These are phyloP conservation scores for Pantala flavescens DNA, from an alignment of 1,140 invertebrate species.

Conservation along the genomic window DNA sequence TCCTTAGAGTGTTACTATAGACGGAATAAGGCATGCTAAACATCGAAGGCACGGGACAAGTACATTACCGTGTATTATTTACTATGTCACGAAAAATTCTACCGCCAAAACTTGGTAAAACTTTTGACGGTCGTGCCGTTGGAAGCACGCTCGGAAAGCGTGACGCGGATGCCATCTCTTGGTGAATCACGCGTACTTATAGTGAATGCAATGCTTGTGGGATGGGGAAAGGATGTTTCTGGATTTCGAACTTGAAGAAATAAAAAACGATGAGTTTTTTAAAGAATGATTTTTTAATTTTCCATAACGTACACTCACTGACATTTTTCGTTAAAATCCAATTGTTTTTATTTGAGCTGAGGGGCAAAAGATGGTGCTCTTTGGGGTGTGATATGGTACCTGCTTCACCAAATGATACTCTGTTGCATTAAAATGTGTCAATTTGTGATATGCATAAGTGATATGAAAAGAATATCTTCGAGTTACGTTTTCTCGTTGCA, in stretches of 20 bases:
- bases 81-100: too few species aligned
- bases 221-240: neutral
- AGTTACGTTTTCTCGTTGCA: neutral
- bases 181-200: neutral
- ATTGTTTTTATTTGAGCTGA: neutral
- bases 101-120: too few species aligned
- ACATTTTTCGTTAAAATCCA: neutral
- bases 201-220: neutral
- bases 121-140: too few species aligned
- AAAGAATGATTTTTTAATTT: constrained; percentile 11
- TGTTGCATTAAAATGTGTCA: neutral
- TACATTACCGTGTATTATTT: too few species aligned
- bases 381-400: neutral
- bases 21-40: too few species aligned
- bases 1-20: too few species aligned
- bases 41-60: too few species aligned
- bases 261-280: neutral
- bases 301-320: constrained; percentile 8
- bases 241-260: neutral
- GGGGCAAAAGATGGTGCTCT: neutral
- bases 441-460: constrained; percentile 3
- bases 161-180: neutral
- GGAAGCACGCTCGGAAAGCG: neutral
- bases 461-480: neutral
- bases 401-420: neutral